phyloP scores from a whole-genome alignment of 1,140 invertebrate genomes.

The Mamestra configurata region DNA sequence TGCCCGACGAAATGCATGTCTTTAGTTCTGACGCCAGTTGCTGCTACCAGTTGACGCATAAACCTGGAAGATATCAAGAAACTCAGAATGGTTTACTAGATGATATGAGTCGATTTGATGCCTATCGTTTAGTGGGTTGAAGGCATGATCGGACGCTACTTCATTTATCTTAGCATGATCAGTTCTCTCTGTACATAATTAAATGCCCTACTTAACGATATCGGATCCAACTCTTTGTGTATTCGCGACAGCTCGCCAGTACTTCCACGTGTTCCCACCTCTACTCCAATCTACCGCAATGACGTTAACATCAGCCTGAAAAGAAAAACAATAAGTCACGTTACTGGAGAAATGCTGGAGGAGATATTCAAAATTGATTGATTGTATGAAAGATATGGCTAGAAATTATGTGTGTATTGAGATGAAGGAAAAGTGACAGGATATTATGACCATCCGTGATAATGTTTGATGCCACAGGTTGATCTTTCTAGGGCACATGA shows the following conservation, averaged over 20 bases:
- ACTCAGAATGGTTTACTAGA: no score
- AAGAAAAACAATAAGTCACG: neutral
- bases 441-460: no score
- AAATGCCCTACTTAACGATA: constrained; percentile 83
- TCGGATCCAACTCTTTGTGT: constrained; percentile 87
- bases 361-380: no score
- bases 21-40: constrained; percentile 75
- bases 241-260: constrained; percentile 89
- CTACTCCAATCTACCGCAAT: constrained; percentile 89
- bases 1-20: constrained; percentile 90
- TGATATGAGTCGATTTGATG: no score
- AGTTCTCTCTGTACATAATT: neutral
- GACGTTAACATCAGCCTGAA: constrained; percentile 88
- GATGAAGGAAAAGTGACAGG: no score
- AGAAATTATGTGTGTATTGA: no score
- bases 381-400: no score
- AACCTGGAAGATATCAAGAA: constrained; percentile 75
- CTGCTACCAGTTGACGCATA: constrained; percentile 73
- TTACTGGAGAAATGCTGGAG: no score
- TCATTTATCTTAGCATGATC: neutral
- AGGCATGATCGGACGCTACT: no score
- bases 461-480: no score
- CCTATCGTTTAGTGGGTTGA: no score
- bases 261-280: constrained; percentile 89
- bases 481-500: no score